Base-by-base conservation (phyloP, 2,797 vertebrate species). In the Melopsittacus undulatus region DNA sequence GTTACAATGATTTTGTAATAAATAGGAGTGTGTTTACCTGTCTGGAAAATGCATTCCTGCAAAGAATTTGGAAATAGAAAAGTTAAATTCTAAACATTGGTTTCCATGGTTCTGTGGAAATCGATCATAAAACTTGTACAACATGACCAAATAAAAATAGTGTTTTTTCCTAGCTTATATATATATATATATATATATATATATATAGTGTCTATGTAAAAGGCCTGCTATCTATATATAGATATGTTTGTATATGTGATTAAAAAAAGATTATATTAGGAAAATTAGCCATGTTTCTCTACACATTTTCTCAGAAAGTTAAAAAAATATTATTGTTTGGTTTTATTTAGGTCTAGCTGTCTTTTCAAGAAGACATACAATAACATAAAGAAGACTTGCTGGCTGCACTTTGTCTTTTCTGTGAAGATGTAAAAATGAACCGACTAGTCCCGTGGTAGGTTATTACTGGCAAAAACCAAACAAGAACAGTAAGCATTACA, bases 111-210 rank as follows among this genome's bases (percentile, higher is more conserved):
- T 88, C 32, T 54, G 26, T 80, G 32, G 20, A 74, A 83, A 70
- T 16, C 15, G 34, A 34, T 32, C 5, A 5, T 66, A 15, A 77
- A 62, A 36, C 13, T 67, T 76, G 4, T 18, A 21, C 32, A 13
- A n/a, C 6, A 32, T 21, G 9, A 62, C 61, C 5, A 85, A 68
- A 43, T 72, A 43, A 73, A 69, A 86, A 13, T 30, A 34, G 26
- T 5, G 1, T 2, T 0, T 0, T 1, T 1, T 23, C 6, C 46
- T 68, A 26, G 6, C 4, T 87, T 77, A 52, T 70, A 1, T 62
- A 2, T 49, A 7, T 42, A 36, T 84, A 32, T 27, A 36, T 52
- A 40, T 77, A 52, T 70, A 1, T 62, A 2, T 49, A 7, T 42
- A 36, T 84, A 32, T 27, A 36, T 52, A 40, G 3, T 45, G 11